phyloP scores from a whole-genome alignment of 1,140 invertebrate genomes.

The Hirudo medicinalis region DNA sequence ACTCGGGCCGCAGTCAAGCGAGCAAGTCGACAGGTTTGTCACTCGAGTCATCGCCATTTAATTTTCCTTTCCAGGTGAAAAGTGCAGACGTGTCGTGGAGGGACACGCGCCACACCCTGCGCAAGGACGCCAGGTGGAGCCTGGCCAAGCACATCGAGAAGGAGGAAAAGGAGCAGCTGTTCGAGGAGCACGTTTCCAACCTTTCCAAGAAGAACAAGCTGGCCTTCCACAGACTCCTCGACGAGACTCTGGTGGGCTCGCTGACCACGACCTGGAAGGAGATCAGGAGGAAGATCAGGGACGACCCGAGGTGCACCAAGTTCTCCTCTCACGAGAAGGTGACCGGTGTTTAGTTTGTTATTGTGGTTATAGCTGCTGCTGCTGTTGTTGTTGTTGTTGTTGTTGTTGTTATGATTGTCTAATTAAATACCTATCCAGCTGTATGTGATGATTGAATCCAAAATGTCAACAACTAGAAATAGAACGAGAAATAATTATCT shows the following conservation, averaged over 20 bases:
- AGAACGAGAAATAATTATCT: too few relatives aligned
- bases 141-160: constrained; percentile 69
- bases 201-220: constrained; percentile 77
- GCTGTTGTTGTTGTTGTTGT: too few relatives aligned
- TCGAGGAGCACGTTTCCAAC: constrained; percentile 76
- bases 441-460: too few relatives aligned
- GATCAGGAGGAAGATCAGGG: constrained; percentile 70
- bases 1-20: too few relatives aligned
- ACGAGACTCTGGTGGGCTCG: constrained; percentile 40
- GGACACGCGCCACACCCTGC: constrained; percentile 82
- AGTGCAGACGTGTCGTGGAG: constrained; percentile 82
- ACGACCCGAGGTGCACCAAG: constrained; percentile 76
- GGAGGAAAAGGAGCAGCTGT: constrained; percentile 78
- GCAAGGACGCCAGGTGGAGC: constrained; percentile 74
- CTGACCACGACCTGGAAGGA: constrained; percentile 82
- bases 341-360: background rate
- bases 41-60: background rate
- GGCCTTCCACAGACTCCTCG: constrained; percentile 58
- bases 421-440: too few relatives aligned
- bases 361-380: too few relatives aligned
- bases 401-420: too few relatives aligned
- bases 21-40: too few relatives aligned
- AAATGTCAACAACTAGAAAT: too few relatives aligned
- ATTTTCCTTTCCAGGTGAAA: constrained; percentile 51
- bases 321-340: constrained; percentile 74